Percentiles rank a stretch among this genome's conserved stretches.
Conservation (phyloP, 1,140 invertebrate genomes). For the Antheraea mylitta region DNA sequence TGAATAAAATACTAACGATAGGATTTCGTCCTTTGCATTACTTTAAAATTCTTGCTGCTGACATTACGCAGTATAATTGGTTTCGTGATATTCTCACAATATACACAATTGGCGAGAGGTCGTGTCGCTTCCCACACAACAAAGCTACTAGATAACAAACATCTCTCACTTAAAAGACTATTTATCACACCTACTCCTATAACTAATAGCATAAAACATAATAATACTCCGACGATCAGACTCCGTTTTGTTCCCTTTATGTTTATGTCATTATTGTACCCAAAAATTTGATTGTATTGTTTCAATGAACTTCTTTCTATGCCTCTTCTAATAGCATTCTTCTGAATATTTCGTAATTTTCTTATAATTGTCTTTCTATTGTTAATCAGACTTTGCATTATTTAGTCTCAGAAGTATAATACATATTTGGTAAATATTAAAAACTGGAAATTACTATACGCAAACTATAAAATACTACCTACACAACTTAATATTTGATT, state of each 20-base stretch:
- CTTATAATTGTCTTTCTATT: slow-evolving; percentile 36
- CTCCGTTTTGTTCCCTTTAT: slow-evolving; percentile 28
- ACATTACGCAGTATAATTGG: slow-evolving; percentile 83
- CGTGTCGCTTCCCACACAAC: slow-evolving; percentile 91
- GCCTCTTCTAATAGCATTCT: slow-evolving; percentile 46
- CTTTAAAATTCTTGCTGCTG: slow-evolving; percentile 83
- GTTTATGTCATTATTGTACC: slow-evolving; percentile 33
- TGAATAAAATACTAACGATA: neutral
- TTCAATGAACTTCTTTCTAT: slow-evolving; percentile 37
- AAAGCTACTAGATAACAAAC: slow-evolving; percentile 90
- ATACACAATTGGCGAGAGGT: slow-evolving; percentile 89
- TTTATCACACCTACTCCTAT: slow-evolving; percentile 39
- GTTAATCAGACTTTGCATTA: slow-evolving; percentile 40
- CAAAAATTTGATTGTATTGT: slow-evolving; percentile 47
- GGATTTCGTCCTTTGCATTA: slow-evolving; percentile 29
- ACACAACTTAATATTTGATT: neutral
- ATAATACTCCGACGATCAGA: slow-evolving; percentile 28
- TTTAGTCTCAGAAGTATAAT: slow-evolving; percentile 28
- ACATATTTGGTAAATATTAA: neutral
- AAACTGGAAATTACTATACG: neutral
- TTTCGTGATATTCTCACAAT: slow-evolving; percentile 83
- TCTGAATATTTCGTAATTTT: slow-evolving; percentile 46
- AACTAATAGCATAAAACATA: slow-evolving; percentile 41
- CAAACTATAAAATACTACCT: neutral
- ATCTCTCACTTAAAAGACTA: slow-evolving; percentile 80